Conservation (phyloP, 2,888 invertebrate species). For the Deilephila elpenor region DNA sequence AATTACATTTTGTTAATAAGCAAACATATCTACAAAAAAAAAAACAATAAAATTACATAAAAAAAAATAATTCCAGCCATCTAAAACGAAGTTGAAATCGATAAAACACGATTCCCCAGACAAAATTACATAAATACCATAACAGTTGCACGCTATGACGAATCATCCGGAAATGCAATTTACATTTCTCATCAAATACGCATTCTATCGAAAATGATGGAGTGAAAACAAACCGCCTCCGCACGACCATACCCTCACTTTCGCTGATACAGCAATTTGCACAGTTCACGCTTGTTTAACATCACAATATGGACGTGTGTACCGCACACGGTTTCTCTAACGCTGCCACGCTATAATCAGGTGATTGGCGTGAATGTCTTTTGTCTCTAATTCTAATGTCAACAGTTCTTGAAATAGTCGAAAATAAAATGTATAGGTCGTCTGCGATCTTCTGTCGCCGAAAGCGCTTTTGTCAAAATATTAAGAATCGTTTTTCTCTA, state of each 20-base stretch:
- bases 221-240: slow-evolving; percentile 72
- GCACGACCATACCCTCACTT: slow-evolving; percentile 45
- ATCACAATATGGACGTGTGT: slow-evolving; percentile 36
- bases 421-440: background rate
- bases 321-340: slow-evolving; percentile 40
- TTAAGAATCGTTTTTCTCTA: no score
- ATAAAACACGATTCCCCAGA: background rate
- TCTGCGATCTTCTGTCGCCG: no score
- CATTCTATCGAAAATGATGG: slow-evolving; percentile 13
- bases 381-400: slow-evolving; percentile 35
- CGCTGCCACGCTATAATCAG: slow-evolving; percentile 48
- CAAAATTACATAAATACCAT: background rate
- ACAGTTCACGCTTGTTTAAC: slow-evolving; percentile 44
- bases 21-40: no score
- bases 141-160: background rate
- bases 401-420: background rate
- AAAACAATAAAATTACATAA: background rate
- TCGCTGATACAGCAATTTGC: slow-evolving; percentile 44
- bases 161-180: background rate
- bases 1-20: no score
- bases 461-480: no score
- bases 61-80: background rate
- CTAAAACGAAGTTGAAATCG: background rate
- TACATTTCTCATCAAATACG: slow-evolving; percentile 11
- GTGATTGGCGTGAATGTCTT: slow-evolving; percentile 46